Evolutionary conservation across 2,797 vertebrate genomes (phyloP).

Genomic region (Glossophaga mutica): DNA sequence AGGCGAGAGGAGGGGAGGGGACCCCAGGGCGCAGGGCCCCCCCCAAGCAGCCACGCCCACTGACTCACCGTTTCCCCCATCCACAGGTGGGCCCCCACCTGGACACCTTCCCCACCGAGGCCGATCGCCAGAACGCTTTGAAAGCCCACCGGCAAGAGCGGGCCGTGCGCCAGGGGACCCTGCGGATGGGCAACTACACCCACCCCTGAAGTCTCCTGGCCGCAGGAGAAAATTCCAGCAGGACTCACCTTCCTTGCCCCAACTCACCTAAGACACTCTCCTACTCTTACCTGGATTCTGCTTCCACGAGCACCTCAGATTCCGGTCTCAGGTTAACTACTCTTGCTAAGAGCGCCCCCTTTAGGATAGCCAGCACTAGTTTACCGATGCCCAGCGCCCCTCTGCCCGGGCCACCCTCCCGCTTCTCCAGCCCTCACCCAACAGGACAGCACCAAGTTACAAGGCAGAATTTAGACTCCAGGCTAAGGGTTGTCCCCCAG

Average conservation of each 20-base stretch:
- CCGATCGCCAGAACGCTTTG: constrained; percentile 76
- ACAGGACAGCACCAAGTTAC: background rate
- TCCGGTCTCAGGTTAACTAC: background rate
- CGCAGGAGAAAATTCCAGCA: background rate
- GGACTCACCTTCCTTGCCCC: background rate
- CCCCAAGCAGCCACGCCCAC: fast-evolving
- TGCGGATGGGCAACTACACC: constrained; percentile 78
- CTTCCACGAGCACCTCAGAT: background rate
- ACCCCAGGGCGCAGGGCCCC: fast-evolving
- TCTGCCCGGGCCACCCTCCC: background rate
- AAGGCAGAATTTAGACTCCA: background rate
- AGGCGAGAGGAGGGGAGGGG: fast-evolving
- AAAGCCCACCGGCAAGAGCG: constrained; percentile 79
- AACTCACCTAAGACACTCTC: background rate
- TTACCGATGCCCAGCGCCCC: background rate
- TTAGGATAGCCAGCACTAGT: background rate
- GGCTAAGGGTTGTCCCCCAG: background rate
- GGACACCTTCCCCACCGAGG: constrained; percentile 86
- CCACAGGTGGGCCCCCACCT: constrained; percentile 85
- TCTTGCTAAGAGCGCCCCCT: background rate
- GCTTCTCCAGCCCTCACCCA: background rate
- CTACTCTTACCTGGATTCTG: background rate
- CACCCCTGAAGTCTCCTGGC: constrained; percentile 54
- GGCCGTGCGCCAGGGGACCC: constrained; percentile 68
- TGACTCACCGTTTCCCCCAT: background rate